These are phyloP conservation scores for Calephelis perditalis DNA, from an alignment of 2,888 invertebrate species.

Conservation along the genomic window DNA sequence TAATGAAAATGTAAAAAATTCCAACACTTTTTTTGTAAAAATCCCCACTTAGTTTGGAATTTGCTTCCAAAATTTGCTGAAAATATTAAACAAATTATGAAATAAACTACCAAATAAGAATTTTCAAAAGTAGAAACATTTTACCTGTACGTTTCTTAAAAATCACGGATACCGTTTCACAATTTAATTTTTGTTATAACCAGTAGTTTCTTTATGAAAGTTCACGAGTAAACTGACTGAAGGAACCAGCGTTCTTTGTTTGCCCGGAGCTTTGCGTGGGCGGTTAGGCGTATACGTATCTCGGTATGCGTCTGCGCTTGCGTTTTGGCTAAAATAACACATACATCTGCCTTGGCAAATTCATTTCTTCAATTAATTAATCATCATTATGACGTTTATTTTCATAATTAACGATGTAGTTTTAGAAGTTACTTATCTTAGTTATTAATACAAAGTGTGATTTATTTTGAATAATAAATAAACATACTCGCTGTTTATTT, in stretches of 20 bases:
- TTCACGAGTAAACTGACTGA: constrained; percentile 60
- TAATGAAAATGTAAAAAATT: too few species aligned
- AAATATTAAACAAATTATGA: too few species aligned
- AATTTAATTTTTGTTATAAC: constrained; percentile 12
- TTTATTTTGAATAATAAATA: constrained; percentile 29
- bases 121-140: too few species aligned
- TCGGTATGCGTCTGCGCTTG: constrained; percentile 47
- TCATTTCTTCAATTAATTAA: constrained; percentile 49
- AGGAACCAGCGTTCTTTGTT: constrained; percentile 54
- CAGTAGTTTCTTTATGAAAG: constrained; percentile 56
- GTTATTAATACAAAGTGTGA: constrained; percentile 19
- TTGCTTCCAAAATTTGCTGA: too few species aligned
- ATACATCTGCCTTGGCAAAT: constrained; percentile 64
- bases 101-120: too few species aligned
- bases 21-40: too few species aligned
- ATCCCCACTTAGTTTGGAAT: too few species aligned
- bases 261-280: constrained; percentile 62
- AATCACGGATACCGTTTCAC: too few species aligned
- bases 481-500: too few species aligned
- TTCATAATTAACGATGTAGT: constrained; percentile 18
- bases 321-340: constrained; percentile 49
- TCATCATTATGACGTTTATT: constrained; percentile 34
- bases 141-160: too few species aligned
- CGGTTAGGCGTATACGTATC: constrained; percentile 33
- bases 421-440: constrained; percentile 2